These are phyloP conservation scores for Drosophila repletoides DNA, from an alignment of 1,140 invertebrate species.

Conservation along the genomic window DNA sequence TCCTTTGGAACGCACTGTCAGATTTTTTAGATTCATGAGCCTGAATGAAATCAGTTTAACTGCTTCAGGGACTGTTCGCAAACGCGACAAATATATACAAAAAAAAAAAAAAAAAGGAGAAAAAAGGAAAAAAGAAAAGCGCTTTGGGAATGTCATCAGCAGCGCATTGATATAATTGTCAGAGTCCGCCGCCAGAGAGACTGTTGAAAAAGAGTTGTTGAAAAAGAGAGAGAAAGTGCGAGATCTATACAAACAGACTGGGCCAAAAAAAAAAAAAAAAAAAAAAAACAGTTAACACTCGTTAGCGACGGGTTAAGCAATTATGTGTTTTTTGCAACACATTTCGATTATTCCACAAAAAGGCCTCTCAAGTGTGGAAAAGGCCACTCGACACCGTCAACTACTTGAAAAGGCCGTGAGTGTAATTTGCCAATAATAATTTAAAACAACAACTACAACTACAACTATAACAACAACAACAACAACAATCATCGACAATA, in stretches of 20 bases:
- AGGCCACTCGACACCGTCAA: slow-evolving; percentile 41
- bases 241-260: too few species aligned
- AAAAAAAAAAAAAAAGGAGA: too few species aligned
- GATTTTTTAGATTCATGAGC: not conserved
- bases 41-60: slow-evolving; percentile 33
- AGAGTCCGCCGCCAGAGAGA: slow-evolving; percentile 6
- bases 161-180: slow-evolving; percentile 39
- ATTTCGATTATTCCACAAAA: slow-evolving; percentile 43
- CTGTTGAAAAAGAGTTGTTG: not conserved
- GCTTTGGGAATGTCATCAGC: slow-evolving; percentile 25
- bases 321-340: not conserved
- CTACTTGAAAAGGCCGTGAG: slow-evolving; percentile 49
- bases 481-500: slow-evolving; percentile 17
- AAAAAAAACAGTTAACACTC: slow-evolving; percentile 9
- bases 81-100: not conserved
- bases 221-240: not conserved
- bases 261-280: not conserved
- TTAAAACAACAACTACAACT: slow-evolving; percentile 10
- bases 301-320: slow-evolving; percentile 11
- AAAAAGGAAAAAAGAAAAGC: too few species aligned
- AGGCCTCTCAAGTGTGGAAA: slow-evolving; percentile 35
- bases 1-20: slow-evolving; percentile 3
- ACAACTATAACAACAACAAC: slow-evolving; percentile 16
- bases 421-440: slow-evolving; percentile 43
- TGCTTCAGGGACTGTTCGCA: slow-evolving; percentile 3